Evolutionary conservation across 2,113 vertebrate species (phyloP).

Genomic region (Ptychochromis oligacanthus): DNA sequence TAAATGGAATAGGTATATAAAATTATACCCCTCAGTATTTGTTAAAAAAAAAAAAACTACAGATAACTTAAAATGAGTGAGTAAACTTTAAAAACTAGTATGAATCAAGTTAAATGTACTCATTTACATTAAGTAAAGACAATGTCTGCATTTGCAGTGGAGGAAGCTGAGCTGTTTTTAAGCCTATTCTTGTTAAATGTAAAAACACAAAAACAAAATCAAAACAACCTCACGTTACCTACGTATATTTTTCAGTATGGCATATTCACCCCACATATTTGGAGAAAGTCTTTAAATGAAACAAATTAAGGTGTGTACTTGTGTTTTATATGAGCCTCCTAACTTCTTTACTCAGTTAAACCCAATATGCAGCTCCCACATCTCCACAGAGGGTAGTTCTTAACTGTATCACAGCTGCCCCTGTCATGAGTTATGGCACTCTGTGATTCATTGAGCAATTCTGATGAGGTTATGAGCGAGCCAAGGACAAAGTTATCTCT

Average conservation of each 20-base stretch:
- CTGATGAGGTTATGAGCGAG: constrained; percentile 77
- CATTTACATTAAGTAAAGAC: no score
- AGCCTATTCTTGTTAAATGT: background rate
- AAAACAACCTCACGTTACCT: no score
- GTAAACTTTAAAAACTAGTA: no score
- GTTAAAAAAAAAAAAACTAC: no score
- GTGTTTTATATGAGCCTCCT: constrained; percentile 10
- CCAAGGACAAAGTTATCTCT: constrained; percentile 78
- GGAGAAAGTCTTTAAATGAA: background rate
- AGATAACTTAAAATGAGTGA: no score
- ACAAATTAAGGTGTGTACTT: constrained; percentile 8
- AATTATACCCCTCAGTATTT: no score
- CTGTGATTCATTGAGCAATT: constrained; percentile 75
- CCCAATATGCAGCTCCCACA: constrained; percentile 19
- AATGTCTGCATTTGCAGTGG: background rate
- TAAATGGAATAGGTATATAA: no score
- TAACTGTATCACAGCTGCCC: constrained; percentile 71
- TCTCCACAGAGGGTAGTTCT: constrained; percentile 59
- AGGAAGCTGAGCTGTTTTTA: background rate
- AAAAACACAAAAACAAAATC: background rate
- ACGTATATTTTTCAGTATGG: background rate
- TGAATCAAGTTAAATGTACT: no score
- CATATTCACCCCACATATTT: background rate
- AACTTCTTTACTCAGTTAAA: constrained; percentile 35
- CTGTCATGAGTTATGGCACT: constrained; percentile 66